Evolutionary conservation across 1,140 invertebrate species (phyloP), one percentile per base, ranked within the genome.

Genomic region (Drosophila trapezifrons): DNA sequence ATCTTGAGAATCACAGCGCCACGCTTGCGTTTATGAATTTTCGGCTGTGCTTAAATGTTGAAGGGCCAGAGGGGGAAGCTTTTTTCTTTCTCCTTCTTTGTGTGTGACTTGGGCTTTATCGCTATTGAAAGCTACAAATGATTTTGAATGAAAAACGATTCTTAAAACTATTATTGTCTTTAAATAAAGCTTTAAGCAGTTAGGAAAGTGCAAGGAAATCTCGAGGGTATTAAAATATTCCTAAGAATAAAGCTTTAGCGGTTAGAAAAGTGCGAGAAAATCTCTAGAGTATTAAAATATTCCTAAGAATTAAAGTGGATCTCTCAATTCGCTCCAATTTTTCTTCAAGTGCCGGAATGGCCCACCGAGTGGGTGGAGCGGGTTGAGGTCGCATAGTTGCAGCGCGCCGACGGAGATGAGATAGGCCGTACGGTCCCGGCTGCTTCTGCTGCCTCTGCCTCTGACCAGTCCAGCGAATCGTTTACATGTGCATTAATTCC

Each of bases 401-500:
- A 70, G 4, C 46, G 42, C 63, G 1, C 13, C 29, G 4, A 20
- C 13, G 27, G 51, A 27, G 52, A 69, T 56, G 67, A 58, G 65
- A 69, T 69, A 29, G 46, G 42, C 63, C 51, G 20, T 29, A 60
- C 46, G 46, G 58, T 63, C 17, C 12, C 45, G 43, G 8, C 56
- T 60, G 72, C 38, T 35, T 52, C 55, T 18, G 66, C 18, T 35
- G 71, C 22, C 32, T 29, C 55, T 12, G 66, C 47, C 38, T 42
- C 70, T 67, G 65, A 52, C 60, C 65, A 66, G 43, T 40, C 65
- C 69, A 45, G 17, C 40, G 66, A 65, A 75, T 76, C 74, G 63
- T 77, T 77, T 77, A 89, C 81, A 82, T 74, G 72, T 89, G 76
- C 78, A 80, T 87, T 87, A 87, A 89, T 87, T 89, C 78, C 80